Percentiles rank a stretch among this genome's conserved stretches.
Evolutionary conservation across 2,888 invertebrate species (phyloP).

Genomic region (Caenorhabditis afra): DNA sequence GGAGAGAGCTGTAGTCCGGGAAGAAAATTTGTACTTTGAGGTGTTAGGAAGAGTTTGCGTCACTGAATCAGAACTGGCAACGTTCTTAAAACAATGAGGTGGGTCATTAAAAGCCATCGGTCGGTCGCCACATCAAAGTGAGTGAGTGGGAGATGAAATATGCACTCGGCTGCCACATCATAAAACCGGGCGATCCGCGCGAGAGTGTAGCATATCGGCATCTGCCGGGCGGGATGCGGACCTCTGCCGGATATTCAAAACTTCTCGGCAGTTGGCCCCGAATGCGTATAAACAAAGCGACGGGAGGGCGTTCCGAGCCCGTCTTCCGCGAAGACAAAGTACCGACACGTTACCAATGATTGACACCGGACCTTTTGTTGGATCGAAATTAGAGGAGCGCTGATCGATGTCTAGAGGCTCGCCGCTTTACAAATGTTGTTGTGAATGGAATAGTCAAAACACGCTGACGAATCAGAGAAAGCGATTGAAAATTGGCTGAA

Average conservation of each 20-base stretch:
- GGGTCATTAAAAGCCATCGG: conserved; percentile 18
- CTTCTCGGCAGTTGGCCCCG: conserved; percentile 49
- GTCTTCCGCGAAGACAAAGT: conserved; percentile 28
- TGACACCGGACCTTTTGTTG: conserved; percentile 30
- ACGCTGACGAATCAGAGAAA: not conserved
- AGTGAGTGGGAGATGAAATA: conserved; percentile 28
- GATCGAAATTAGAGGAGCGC: conserved; percentile 50
- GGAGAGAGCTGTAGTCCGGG: not conserved
- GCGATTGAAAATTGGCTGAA: conserved; percentile 38
- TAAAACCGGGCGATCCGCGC: conserved; percentile 23
- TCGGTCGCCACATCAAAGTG: conserved; percentile 33
- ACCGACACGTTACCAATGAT: conserved; percentile 53
- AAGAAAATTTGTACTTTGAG: no score
- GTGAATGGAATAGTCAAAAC: conserved; percentile 23
- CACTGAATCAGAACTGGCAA: no score
- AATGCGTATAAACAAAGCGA: conserved; percentile 45
- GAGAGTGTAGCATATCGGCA: conserved; percentile 30
- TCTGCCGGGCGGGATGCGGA: conserved; percentile 26
- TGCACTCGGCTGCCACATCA: conserved; percentile 41
- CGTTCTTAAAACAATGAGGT: conserved; percentile 33
- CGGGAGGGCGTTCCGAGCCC: conserved; percentile 13
- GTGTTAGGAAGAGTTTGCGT: no score
- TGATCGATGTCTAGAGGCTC: no score
- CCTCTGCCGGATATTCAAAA: conserved; percentile 51
- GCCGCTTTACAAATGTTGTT: conserved; percentile 33